Percentiles rank a stretch among this genome's conserved stretches.
Evolutionary conservation across 2,797 vertebrate genomes (phyloP).

Genomic region (Anas flavirostris): DNA sequence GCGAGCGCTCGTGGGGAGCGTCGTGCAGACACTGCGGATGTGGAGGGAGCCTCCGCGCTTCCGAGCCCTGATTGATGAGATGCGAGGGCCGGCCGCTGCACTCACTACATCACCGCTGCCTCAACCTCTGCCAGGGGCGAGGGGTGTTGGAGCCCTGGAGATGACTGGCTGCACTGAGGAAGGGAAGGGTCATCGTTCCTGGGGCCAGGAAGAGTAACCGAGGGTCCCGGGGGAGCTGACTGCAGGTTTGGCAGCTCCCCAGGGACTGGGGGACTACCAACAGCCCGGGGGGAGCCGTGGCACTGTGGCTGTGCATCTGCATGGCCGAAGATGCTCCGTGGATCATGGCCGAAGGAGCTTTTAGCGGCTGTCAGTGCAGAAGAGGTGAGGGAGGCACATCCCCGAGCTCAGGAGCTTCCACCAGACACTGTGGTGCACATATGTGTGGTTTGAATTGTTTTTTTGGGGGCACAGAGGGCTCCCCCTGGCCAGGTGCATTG

Average conservation of each 20-base stretch:
- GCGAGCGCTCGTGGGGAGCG: neutral
- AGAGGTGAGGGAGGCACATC: neutral
- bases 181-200: rapidly evolving
- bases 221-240: neutral
- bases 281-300: neutral
- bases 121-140: neutral
- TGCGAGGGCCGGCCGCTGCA: neutral
- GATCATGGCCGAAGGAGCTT: rapidly evolving
- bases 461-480: neutral
- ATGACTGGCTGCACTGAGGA: neutral
- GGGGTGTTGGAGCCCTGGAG: neutral
- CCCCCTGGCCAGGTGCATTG: neutral
- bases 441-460: neutral
- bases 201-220: rapidly evolving
- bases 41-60: neutral
- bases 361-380: neutral
- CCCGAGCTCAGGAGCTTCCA: neutral
- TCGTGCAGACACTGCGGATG: neutral
- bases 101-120: neutral
- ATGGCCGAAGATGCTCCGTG: neutral
- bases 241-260: neutral
- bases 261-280: neutral
- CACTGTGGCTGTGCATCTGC: rapidly evolving
- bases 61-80: neutral
- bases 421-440: neutral